These are phyloP conservation scores for Malurus alboscapulatus DNA, from an alignment of 2,113 vertebrate species.

Conservation along the genomic window DNA sequence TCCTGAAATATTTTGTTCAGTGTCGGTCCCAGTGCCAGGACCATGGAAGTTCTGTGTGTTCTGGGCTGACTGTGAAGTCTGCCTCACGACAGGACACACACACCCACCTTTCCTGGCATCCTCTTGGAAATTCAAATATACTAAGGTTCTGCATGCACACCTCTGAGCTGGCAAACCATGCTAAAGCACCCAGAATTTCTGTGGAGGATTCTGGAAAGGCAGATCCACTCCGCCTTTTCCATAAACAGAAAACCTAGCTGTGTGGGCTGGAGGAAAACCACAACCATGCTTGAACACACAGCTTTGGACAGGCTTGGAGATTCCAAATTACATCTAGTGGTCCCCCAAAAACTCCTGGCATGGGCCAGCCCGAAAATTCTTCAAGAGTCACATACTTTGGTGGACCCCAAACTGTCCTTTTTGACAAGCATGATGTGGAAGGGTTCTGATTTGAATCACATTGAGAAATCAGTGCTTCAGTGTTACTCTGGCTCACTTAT, in stretches of 20 bases:
- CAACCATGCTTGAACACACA: not conserved
- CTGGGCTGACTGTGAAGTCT: not conserved
- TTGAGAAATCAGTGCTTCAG: not conserved
- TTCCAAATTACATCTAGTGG: not conserved
- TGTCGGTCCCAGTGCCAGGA: not conserved
- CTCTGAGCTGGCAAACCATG: accelerated
- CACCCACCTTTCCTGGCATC: not conserved
- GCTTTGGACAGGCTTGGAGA: not conserved
- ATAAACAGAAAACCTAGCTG: not conserved
- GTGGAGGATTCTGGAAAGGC: not conserved
- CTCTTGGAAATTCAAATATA: accelerated
- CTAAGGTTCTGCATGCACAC: accelerated
- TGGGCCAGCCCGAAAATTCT: not conserved
- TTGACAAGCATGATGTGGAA: not conserved
- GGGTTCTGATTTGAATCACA: not conserved
- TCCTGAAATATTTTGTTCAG: not conserved
- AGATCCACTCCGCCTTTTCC: not conserved
- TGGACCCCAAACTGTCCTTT: not conserved
- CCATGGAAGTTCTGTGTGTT: not conserved
- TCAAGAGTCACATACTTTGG: not conserved
- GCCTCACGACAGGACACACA: not conserved
- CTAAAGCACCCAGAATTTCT: not conserved
- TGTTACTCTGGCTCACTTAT: not conserved
- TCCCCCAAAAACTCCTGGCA: not conserved
- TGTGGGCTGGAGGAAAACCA: not conserved